Conservation (phyloP, 2,888 invertebrate genomes). For the Lepidocyrtoides sp. region DNA sequence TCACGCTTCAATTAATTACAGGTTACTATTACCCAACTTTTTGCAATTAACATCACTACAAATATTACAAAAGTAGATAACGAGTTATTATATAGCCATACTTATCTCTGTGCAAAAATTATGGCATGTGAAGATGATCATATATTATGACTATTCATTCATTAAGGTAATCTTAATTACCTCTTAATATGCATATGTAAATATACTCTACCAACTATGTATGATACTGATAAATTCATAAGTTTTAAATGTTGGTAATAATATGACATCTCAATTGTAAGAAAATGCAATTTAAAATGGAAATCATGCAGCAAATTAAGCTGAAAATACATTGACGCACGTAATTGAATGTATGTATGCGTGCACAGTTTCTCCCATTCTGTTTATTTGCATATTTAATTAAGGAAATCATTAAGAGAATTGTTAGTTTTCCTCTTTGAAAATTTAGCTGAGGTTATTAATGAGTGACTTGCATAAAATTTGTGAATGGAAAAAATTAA, state of each 20-base stretch:
- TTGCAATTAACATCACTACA: no score
- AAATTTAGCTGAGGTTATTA: no score
- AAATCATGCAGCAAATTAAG: not conserved
- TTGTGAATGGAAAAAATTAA: constrained; percentile 38
- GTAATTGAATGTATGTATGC: not conserved
- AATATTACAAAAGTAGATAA: no score
- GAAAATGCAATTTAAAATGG: not conserved
- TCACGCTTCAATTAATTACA: no score
- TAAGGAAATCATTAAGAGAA: not conserved
- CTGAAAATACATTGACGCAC: not conserved
- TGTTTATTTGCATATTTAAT: not conserved
- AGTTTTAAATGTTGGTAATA: no score
- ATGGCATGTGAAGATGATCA: not conserved
- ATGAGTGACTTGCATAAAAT: not conserved
- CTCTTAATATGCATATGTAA: not conserved
- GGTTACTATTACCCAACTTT: no score
- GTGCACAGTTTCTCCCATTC: no score
- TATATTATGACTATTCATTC: not conserved
- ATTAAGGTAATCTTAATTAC: not conserved
- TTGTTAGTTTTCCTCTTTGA: not conserved
- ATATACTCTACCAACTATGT: no score
- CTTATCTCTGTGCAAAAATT: no score
- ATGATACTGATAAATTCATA: no score
- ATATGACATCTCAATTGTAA: no score
- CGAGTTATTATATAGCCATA: no score